Evolutionary conservation across 2,888 invertebrate species (phyloP).

Genomic region (Xanthia icteritia): DNA sequence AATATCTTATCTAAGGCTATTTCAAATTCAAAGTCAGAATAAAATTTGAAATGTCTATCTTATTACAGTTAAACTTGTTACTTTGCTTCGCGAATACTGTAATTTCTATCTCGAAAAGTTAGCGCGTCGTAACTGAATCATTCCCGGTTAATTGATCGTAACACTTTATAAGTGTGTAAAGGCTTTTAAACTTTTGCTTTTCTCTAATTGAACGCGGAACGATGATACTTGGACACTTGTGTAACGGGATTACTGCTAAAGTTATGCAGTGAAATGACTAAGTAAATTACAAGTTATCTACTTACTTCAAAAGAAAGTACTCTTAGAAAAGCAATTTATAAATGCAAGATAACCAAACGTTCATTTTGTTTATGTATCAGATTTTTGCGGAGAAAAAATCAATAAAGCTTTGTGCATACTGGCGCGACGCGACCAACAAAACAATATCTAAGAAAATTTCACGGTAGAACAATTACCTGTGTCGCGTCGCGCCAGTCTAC

Average conservation of each 20-base stretch:
- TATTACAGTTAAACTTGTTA: constrained; percentile 32
- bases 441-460: too few relatives aligned
- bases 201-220: constrained; percentile 22
- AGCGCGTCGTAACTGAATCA: constrained; percentile 29
- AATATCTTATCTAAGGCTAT: background rate
- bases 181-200: constrained; percentile 29
- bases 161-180: constrained; percentile 30
- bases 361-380: background rate
- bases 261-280: background rate
- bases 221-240: constrained; percentile 15
- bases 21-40: background rate
- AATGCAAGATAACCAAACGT: constrained; percentile 1
- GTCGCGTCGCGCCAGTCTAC: too few relatives aligned
- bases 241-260: background rate
- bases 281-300: background rate
- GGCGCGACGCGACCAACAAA: too few relatives aligned
- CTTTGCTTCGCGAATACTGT: constrained; percentile 17
- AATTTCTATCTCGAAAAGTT: constrained; percentile 43
- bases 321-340: constrained; percentile 3
- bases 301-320: background rate
- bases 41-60: constrained; percentile 11
- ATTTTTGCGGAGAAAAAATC: background rate
- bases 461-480: too few relatives aligned
- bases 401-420: background rate
- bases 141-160: constrained; percentile 32